Evolutionary conservation across 2,113 vertebrate genomes (phyloP).

Genomic region (Ameiurus melas): DNA sequence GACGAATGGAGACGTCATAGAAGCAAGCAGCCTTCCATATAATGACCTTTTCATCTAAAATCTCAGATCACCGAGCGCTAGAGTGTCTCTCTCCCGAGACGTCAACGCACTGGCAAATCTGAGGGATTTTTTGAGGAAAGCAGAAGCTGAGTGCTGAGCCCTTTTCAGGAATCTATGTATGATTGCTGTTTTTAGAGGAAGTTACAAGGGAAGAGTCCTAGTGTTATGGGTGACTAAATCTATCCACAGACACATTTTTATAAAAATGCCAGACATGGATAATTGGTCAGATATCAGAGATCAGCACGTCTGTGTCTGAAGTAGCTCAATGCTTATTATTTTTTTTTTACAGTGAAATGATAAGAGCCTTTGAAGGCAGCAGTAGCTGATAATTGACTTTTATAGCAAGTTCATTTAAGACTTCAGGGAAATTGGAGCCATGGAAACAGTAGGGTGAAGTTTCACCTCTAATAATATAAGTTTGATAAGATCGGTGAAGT

Average conservation of each 20-base stretch:
- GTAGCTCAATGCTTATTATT: too few species aligned
- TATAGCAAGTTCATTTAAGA: neutral
- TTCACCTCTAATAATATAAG: neutral
- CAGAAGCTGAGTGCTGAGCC: slow-evolving; percentile 5
- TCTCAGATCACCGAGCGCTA: slow-evolving; percentile 6
- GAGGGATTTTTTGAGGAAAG: neutral
- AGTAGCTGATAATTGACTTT: neutral
- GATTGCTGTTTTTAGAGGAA: slow-evolving; percentile 39
- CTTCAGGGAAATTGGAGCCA: neutral
- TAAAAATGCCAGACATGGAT: slow-evolving; percentile 19
- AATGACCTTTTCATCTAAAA: neutral
- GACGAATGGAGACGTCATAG: neutral
- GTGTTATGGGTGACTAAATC: slow-evolving; percentile 24
- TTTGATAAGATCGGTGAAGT: neutral
- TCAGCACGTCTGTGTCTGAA: neutral
- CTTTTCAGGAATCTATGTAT: slow-evolving; percentile 32
- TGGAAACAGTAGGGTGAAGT: slow-evolving; percentile 5
- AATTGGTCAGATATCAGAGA: slow-evolving; percentile 1
- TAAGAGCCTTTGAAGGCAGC: neutral
- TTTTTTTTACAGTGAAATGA: neutral
- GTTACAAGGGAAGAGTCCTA: neutral
- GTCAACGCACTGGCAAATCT: slow-evolving; percentile 51
- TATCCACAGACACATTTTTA: slow-evolving; percentile 11
- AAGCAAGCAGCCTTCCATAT: neutral
- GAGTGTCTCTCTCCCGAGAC: slow-evolving; percentile 19